A percentile compares a stretch with the other conserved stretches of the same genome.
These are phyloP conservation scores for Ivindomyrus marchei DNA, from an alignment of 2,113 vertebrate genomes.

Conservation along the genomic window DNA sequence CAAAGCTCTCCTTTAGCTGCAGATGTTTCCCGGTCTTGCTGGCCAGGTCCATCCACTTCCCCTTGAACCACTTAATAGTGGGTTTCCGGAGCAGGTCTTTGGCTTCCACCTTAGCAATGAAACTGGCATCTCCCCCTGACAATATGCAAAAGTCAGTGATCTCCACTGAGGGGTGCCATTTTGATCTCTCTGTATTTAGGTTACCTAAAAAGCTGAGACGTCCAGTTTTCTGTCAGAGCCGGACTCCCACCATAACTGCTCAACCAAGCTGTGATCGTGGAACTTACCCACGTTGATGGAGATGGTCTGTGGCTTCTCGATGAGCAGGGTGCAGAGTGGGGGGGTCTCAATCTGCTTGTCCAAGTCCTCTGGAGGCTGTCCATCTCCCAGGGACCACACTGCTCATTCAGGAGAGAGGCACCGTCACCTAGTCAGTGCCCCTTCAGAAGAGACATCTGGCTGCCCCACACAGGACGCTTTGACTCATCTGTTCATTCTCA, in stretches of 20 bases:
- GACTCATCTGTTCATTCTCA: constrained; percentile 27
- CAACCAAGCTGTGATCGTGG: not conserved
- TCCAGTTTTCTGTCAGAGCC: not conserved
- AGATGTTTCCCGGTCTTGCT: constrained; percentile 97
- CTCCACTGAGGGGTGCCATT: not conserved
- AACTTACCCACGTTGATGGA: constrained; percentile 82
- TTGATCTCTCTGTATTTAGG: not conserved
- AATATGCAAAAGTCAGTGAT: constrained; percentile 23
- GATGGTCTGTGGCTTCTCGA: constrained; percentile 77
- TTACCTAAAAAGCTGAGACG: not conserved
- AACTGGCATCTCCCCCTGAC: constrained; percentile 82
- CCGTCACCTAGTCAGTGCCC: constrained; percentile 26
- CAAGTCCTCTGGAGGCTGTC: constrained; percentile 70
- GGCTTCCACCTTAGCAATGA: constrained; percentile 89
- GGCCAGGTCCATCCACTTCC: constrained; percentile 98
- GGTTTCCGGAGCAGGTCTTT: constrained; percentile 95
- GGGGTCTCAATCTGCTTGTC: constrained; percentile 71
- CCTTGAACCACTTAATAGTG: constrained; percentile 93
- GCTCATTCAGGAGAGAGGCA: constrained; percentile 40
- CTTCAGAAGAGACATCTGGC: not conserved
- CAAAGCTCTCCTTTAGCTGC: constrained; percentile 92
- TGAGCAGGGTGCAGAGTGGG: constrained; percentile 74
- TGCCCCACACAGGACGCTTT: constrained; percentile 19
- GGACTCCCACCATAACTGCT: not conserved
- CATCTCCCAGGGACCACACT: constrained; percentile 87